phyloP scores from a whole-genome alignment of 23 tunicate species.

The Diplosoma virens region DNA sequence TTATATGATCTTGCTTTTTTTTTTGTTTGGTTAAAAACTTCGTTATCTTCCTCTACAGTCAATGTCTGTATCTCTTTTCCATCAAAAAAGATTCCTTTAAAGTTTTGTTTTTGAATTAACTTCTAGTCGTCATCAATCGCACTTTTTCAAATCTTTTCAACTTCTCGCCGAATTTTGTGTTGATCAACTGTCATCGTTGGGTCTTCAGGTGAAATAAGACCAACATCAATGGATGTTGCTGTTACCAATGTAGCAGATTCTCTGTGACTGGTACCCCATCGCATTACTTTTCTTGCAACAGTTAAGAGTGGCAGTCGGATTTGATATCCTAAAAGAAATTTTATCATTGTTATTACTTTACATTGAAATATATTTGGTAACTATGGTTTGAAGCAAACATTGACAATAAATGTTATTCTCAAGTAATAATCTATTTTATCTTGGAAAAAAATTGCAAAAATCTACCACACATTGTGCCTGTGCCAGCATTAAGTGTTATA shows the following conservation, averaged over 20 bases:
- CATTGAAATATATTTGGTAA: no score
- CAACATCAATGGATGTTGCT: conserved; percentile 9
- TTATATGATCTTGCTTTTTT: conserved; percentile 5
- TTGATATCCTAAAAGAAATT: neutral
- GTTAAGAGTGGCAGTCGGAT: conserved; percentile 13
- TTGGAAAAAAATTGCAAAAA: no score
- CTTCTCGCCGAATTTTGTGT: conserved; percentile 17
- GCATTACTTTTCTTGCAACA: conserved; percentile 24
- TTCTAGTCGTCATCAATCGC: neutral
- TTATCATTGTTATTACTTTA: no score
- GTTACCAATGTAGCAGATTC: conserved; percentile 17
- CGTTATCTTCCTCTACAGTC: conserved; percentile 9
- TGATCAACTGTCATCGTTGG: conserved; percentile 12
- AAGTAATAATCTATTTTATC: no score
- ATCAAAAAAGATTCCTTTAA: neutral
- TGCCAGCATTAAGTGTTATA: no score
- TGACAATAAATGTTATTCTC: no score
- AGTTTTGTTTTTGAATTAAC: no score
- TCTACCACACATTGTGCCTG: no score
- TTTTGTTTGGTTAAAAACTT: neutral
- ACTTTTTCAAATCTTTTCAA: neutral
- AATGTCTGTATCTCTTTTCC: conserved; percentile 3
- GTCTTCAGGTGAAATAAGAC: conserved; percentile 13
- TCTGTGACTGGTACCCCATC: conserved; percentile 15
- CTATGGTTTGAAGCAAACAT: no score